Evolutionary conservation across 1,140 invertebrate species (phyloP).

Genomic region (Bombus impatiens): DNA sequence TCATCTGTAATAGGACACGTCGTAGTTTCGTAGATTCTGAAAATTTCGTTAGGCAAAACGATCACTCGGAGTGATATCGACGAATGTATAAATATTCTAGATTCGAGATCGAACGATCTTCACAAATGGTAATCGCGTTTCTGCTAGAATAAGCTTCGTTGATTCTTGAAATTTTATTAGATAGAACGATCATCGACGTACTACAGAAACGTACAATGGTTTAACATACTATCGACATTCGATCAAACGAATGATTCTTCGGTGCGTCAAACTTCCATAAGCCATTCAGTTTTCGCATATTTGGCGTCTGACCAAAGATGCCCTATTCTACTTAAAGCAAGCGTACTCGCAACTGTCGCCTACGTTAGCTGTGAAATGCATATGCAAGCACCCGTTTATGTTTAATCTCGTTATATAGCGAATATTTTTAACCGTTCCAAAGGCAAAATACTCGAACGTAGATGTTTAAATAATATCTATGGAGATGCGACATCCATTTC

Average conservation of each 20-base stretch:
- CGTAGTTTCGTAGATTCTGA: not conserved
- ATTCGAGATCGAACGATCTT: too few species aligned
- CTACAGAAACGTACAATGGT: too few species aligned
- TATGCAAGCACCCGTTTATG: too few species aligned
- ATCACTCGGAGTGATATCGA: too few species aligned
- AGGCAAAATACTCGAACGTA: too few species aligned
- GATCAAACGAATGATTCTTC: not conserved
- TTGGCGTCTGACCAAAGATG: not conserved
- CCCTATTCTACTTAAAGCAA: constrained; percentile 3
- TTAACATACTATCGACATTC: not conserved
- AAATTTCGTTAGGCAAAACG: too few species aligned
- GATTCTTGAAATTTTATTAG: not conserved
- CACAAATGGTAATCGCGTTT: too few species aligned
- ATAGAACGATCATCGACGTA: not conserved
- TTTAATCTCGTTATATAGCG: not conserved
- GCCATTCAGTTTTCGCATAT: too few species aligned
- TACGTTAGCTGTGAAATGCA: too few species aligned
- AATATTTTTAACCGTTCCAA: not conserved
- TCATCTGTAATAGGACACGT: not conserved
- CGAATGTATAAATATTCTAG: too few species aligned
- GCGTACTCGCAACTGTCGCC: too few species aligned
- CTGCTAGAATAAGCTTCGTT: not conserved
- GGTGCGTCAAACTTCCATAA: too few species aligned
- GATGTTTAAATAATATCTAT: not conserved
- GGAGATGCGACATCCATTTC: not conserved